These are phyloP conservation scores for Panurus biarmicus DNA, from an alignment of 2,113 vertebrate species.

Conservation along the genomic window DNA sequence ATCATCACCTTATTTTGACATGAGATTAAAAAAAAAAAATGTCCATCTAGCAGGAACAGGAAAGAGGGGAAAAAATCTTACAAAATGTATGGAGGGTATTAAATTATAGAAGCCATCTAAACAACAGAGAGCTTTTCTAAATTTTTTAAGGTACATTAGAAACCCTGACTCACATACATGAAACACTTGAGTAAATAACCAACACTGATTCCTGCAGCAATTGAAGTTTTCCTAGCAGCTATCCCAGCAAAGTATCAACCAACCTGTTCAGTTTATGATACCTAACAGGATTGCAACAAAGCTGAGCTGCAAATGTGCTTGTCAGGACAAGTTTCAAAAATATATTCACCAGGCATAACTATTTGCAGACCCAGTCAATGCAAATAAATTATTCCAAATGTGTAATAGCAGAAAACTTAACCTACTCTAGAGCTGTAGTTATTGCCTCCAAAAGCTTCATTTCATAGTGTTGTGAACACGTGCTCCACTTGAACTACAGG, in stretches of 20 bases:
- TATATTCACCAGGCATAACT: not conserved
- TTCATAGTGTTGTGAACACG: not conserved
- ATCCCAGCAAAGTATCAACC: not conserved
- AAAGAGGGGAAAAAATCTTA: not conserved
- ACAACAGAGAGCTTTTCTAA: not conserved
- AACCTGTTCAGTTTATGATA: not conserved
- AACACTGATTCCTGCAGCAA: not conserved
- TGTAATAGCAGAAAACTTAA: not conserved
- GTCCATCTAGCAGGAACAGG: conserved; percentile 42
- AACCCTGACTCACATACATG: not conserved
- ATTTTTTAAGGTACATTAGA: not conserved
- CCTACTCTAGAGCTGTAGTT: not conserved
- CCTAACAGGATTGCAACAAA: not conserved
- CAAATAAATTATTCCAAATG: not conserved
- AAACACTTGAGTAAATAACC: not conserved
- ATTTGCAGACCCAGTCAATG: not conserved
- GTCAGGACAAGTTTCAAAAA: not conserved
- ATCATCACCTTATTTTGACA: conserved; percentile 64
- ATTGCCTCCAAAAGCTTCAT: not conserved
- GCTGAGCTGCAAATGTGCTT: not conserved
- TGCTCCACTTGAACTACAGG: not conserved
- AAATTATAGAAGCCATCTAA: not conserved
- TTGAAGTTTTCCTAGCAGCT: not conserved
- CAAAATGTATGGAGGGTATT: not conserved
- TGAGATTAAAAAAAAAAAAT: conserved; percentile 41